A percentile compares a stretch with the other conserved stretches of the same genome.
Evolutionary conservation across 2,888 invertebrate genomes (phyloP).

Genomic region (Scaptomyza cyrtandrae): DNA sequence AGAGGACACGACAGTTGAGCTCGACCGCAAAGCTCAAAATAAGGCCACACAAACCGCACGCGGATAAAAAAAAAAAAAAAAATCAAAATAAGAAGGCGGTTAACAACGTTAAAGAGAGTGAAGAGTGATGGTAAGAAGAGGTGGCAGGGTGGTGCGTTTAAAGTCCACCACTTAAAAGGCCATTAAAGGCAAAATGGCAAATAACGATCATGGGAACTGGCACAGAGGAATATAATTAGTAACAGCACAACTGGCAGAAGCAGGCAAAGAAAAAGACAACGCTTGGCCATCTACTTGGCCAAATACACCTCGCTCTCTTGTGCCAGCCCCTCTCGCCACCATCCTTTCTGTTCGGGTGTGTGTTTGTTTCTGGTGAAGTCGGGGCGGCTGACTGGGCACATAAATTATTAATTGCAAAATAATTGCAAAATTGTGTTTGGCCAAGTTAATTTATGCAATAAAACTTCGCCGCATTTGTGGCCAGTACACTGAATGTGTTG

Average conservation of each 20-base stretch:
- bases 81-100: slow-evolving; percentile 42
- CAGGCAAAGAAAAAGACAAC: slow-evolving; percentile 33
- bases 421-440: slow-evolving; percentile 80
- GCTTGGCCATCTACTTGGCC: slow-evolving; percentile 13
- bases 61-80: slow-evolving; percentile 29
- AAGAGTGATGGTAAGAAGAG: background rate
- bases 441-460: slow-evolving; percentile 78
- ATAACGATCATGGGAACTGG: slow-evolving; percentile 5
- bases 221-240: slow-evolving; percentile 31
- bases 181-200: slow-evolving; percentile 37
- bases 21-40: slow-evolving; percentile 54
- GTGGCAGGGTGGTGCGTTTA: slow-evolving; percentile 27
- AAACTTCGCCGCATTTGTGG: slow-evolving; percentile 60
- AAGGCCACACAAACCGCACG: slow-evolving; percentile 51
- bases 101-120: background rate
- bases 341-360: slow-evolving; percentile 1
- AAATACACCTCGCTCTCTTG: background rate
- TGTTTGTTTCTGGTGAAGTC: slow-evolving; percentile 6
- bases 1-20: slow-evolving; percentile 33
- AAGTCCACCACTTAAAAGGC: slow-evolving; percentile 45
- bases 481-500: slow-evolving; percentile 23
- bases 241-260: slow-evolving; percentile 27
- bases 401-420: slow-evolving; percentile 81
- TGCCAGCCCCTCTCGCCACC: background rate
- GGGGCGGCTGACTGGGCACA: slow-evolving; percentile 46